A percentile compares a stretch with the other conserved stretches of the same genome.
These are phyloP conservation scores for Clusia tigrina DNA, from an alignment of 2,888 invertebrate species.

Conservation along the genomic window DNA sequence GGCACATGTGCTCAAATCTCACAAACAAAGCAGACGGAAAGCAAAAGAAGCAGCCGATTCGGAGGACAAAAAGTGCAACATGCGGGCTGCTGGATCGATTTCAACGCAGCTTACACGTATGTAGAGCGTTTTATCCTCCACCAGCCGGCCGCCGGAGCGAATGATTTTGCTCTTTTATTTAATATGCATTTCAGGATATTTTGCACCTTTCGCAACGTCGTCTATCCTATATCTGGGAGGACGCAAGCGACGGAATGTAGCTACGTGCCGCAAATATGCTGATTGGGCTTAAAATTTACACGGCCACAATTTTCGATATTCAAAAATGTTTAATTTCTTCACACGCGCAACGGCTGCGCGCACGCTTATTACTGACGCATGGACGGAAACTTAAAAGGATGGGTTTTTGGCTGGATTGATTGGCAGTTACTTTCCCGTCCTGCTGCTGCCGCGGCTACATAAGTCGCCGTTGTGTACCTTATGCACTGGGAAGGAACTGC, in stretches of 20 bases:
- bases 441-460: neutral
- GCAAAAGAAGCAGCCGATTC: neutral
- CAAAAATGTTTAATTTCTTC: neutral
- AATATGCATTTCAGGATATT: constrained; percentile 1
- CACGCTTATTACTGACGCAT: neutral
- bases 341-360: neutral
- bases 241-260: neutral
- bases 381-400: neutral
- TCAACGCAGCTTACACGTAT: constrained; percentile 33
- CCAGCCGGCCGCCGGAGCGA: no score
- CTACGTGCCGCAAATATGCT: neutral
- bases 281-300: constrained; percentile 48
- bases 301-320: constrained; percentile 3
- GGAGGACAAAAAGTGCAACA: constrained; percentile 26
- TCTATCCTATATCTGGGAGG: neutral
- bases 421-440: neutral
- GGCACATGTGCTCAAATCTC: neutral
- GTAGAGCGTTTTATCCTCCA: constrained; percentile 55
- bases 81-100: constrained; percentile 56
- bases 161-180: neutral
- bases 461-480: no score
- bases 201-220: neutral
- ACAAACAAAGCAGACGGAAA: neutral
- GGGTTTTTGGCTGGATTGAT: neutral
- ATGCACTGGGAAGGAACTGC: neutral